Evolutionary conservation across 2,797 vertebrate species (phyloP), one percentile per base, ranked within the genome.

Genomic region (Pangasius djambal): DNA sequence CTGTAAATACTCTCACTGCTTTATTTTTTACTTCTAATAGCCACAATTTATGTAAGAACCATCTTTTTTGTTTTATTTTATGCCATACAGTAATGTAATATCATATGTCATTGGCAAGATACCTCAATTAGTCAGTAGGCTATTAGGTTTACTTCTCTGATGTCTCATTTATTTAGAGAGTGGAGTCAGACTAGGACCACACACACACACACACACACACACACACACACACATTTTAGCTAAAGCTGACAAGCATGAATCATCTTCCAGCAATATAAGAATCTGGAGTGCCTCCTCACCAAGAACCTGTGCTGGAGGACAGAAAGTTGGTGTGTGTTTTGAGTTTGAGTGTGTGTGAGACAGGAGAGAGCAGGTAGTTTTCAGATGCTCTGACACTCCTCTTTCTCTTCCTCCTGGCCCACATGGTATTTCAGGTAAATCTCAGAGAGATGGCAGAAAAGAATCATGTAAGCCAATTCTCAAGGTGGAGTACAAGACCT

Each of bases 391-490:
- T 74, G 10, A 55, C 52, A 75, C 57, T 31, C 37, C 22, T 63
- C 44, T 77, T 55, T 63, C 48, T 74, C 34, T 57, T 52, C 31
- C 48, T 34, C n/a, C 44, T 63, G 8, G 44, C 22, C 50, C 25
- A 6, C 52, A 1, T 82, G 69, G 91, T 92, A 92, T 86, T 86
- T 87, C 93, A 99, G 98, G 98, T 91, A 99, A 99, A 95, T 97
- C 96, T 94, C 98, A 97, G 90, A 97, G 96, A 95, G 98, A 99
- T 89, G 98, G 97, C n/a, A 98, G 96, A 94, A 99, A 99, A 93
- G 99, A 99, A 90, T 97, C 98, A 0, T 99, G 99, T 95, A 99
- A 99, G 95, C 99, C 99, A 8, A 99, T 99, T 89, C 97, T 99
- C 88, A 99, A 99, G 96, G 98, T 98, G 91, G 98, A 99, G 90